phyloP scores from a whole-genome alignment of 1,140 invertebrate species.

The Meteorus sp. region DNA sequence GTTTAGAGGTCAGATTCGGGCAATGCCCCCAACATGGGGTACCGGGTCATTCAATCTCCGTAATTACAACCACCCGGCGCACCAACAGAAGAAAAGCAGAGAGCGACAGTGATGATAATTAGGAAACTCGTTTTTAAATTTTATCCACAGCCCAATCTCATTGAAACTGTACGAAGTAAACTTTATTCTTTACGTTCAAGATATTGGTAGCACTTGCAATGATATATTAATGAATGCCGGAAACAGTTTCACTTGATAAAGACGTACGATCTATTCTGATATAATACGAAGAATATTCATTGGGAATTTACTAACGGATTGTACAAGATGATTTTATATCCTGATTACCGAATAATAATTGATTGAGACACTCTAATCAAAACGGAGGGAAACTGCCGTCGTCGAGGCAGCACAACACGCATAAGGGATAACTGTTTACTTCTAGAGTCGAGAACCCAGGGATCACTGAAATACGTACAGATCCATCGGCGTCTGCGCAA shows the following conservation, averaged over 20 bases:
- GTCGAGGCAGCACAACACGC: constrained; percentile 12
- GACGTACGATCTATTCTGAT: too few relatives aligned
- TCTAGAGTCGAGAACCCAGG: constrained; percentile 26
- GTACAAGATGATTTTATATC: too few relatives aligned
- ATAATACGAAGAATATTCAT: too few relatives aligned
- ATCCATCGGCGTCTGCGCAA: constrained; percentile 37
- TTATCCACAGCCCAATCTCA: not conserved
- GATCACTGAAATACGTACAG: constrained; percentile 21
- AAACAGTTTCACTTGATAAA: too few relatives aligned
- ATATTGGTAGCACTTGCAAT: too few relatives aligned
- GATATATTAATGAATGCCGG: too few relatives aligned
- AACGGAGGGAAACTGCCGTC: not conserved
- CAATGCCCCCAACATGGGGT: not conserved
- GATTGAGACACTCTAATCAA: constrained; percentile 8
- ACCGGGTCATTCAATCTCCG: constrained; percentile 13
- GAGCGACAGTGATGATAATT: too few relatives aligned
- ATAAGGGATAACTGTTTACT: constrained; percentile 40
- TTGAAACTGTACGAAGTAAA: too few relatives aligned
- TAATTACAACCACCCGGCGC: not conserved
- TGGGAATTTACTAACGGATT: too few relatives aligned
- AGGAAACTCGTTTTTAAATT: not conserved
- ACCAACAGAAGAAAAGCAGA: constrained; percentile 1
- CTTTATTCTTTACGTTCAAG: too few relatives aligned
- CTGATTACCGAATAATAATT: too few relatives aligned
- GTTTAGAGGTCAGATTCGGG: constrained; percentile 11